Evolutionary conservation across 2,888 invertebrate species (phyloP), one percentile per base, ranked within the genome.

Genomic region (Pasiphila rectangulata): DNA sequence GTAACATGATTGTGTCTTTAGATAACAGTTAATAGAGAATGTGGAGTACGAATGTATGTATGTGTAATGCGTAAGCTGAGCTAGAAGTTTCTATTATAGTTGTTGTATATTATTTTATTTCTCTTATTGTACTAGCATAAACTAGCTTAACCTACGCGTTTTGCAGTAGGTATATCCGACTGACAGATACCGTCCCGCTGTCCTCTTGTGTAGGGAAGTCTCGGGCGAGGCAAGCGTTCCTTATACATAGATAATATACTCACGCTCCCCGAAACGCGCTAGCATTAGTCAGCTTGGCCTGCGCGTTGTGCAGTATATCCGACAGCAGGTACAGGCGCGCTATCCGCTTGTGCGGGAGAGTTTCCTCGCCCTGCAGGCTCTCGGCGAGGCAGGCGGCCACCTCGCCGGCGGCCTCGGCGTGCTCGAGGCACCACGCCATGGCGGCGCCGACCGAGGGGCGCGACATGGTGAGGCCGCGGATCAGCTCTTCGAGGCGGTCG

Each of bases 341-440:
- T 57, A 98, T 93, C 89, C 98, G 97, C 79, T 96, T 96, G 47
- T 94, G 93, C 12, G 97, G 91, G 39, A 94, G 90, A 0, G 98
- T 98, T 64, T 91, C 87, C 4, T 89, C 76, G 62, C 94, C 95
- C 4, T 94, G 91, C 30, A 99, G 90, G 0, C 98, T 92, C 82
- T 98, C 98, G 1, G 94, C 91, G 46, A 99, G 92, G 78, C 97
- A 98, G 59, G 96, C 95, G 36, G 96, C 95, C 53, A 99, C 81
- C 90, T 99, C 99, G 71, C 96, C 96, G 1, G 98, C 98, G 17
- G 98, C 97, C 80, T 98, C 98, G 13, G 98, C 97, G 83, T 99
- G 98, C 76, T 99, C 98, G 53, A 99, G 95, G 81, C 99, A 99
- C 92, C 98, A 99, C 39, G 99, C 95, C 99, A 99, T 99, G 9